Conservation (phyloP, 2,113 vertebrate genomes). For the Pyxicephalus adspersus region DNA sequence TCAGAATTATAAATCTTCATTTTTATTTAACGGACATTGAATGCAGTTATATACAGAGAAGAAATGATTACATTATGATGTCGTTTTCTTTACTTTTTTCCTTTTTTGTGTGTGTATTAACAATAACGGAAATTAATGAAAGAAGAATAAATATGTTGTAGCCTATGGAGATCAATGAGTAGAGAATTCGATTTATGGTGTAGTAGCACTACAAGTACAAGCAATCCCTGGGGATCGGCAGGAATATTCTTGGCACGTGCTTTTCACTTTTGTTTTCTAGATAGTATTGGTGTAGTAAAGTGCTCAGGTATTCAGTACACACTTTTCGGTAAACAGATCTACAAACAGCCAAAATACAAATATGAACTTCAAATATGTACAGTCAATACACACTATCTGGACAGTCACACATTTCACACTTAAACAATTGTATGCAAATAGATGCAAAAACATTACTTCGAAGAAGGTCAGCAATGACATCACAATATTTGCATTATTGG, state of each 20-base stretch:
- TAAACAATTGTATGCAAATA: conserved; percentile 4
- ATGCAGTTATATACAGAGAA: no score
- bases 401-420: neutral
- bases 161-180: no score
- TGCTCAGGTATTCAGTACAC: neutral
- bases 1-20: no score
- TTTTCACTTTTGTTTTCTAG: neutral
- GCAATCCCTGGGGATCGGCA: neutral
- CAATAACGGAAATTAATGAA: no score
- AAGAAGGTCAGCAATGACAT: conserved; percentile 29
- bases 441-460: conserved; percentile 20
- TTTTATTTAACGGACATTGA: no score
- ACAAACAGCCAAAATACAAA: conserved; percentile 24
- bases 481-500: conserved; percentile 24
- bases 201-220: neutral
- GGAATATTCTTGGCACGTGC: no score
- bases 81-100: no score
- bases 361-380: conserved; percentile 23
- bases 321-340: conserved; percentile 10
- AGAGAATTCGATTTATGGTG: no score
- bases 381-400: neutral
- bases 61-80: no score
- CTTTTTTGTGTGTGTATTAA: no score
- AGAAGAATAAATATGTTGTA: no score
- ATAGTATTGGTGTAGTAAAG: neutral